A percentile compares a stretch with the other conserved stretches of the same genome.
Evolutionary conservation across 2,888 invertebrate species (phyloP).

Genomic region (Chrysolina haemoptera): DNA sequence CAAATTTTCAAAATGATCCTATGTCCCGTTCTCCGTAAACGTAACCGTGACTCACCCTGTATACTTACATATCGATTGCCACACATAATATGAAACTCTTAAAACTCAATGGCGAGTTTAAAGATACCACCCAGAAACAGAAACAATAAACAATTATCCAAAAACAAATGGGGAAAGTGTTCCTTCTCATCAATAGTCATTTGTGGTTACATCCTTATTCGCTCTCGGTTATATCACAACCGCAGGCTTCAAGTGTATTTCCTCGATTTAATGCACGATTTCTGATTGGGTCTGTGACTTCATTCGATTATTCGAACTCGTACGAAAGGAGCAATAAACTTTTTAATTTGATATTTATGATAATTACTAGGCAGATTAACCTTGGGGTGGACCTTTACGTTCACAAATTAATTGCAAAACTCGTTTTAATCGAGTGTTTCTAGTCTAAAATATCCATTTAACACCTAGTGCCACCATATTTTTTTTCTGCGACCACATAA

Average conservation of each 20-base stretch:
- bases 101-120: neutral
- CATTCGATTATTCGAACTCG: neutral
- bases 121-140: neutral
- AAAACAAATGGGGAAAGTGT: conserved; percentile 4
- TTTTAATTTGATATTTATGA: too few relatives aligned
- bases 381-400: too few relatives aligned
- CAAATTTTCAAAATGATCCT: too few relatives aligned
- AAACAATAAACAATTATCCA: conserved; percentile 8
- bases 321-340: neutral
- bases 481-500: too few relatives aligned
- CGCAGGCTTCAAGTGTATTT: neutral
- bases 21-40: too few relatives aligned
- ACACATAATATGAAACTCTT: neutral
- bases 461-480: too few relatives aligned
- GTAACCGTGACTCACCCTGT: too few relatives aligned
- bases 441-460: too few relatives aligned
- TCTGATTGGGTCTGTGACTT: neutral
- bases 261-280: neutral
- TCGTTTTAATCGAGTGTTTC: too few relatives aligned
- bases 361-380: too few relatives aligned
- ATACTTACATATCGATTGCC: too few relatives aligned
- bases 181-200: conserved; percentile 1
- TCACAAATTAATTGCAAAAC: too few relatives aligned
- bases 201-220: neutral
- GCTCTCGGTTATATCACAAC: neutral